These are phyloP conservation scores for Andrena minutula DNA, from an alignment of 2,888 invertebrate genomes.

Conservation along the genomic window DNA sequence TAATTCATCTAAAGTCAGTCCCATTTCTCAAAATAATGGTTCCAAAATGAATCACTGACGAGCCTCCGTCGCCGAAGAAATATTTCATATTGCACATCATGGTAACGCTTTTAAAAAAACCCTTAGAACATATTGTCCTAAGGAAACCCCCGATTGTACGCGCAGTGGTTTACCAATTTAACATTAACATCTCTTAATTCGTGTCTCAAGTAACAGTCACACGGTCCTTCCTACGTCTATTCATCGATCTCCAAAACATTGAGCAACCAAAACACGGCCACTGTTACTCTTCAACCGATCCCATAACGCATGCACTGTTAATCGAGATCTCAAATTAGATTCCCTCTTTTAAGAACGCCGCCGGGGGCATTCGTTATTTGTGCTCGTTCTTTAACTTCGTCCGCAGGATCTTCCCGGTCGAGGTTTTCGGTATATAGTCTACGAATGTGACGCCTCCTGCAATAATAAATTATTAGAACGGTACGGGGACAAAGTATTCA, in stretches of 20 bases:
- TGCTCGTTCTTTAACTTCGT: conserved; percentile 75
- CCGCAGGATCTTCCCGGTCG: conserved; percentile 86
- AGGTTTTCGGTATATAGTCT: conserved; percentile 85
- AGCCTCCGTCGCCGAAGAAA: background rate
- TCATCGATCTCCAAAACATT: background rate
- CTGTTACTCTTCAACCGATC: conserved; percentile 9
- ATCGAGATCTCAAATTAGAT: conserved; percentile 1
- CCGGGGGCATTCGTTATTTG: conserved; percentile 5
- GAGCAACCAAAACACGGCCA: background rate
- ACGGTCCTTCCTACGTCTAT: background rate
- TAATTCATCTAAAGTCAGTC: background rate
- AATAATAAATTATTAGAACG: conserved; percentile 30
- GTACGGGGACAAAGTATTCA: background rate
- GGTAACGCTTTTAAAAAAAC: background rate
- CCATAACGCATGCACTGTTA: conserved; percentile 28
- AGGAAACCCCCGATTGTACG: background rate
- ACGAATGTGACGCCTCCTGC: conserved; percentile 86
- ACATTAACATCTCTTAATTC: background rate
- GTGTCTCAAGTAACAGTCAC: background rate
- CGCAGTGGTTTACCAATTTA: background rate
- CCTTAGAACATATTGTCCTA: too few relatives aligned
- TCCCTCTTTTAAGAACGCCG: background rate
- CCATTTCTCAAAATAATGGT: background rate
- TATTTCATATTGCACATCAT: background rate
- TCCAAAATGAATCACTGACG: background rate